Base-by-base conservation (phyloP, 2,888 invertebrate species). In the Leucophenga montana region DNA sequence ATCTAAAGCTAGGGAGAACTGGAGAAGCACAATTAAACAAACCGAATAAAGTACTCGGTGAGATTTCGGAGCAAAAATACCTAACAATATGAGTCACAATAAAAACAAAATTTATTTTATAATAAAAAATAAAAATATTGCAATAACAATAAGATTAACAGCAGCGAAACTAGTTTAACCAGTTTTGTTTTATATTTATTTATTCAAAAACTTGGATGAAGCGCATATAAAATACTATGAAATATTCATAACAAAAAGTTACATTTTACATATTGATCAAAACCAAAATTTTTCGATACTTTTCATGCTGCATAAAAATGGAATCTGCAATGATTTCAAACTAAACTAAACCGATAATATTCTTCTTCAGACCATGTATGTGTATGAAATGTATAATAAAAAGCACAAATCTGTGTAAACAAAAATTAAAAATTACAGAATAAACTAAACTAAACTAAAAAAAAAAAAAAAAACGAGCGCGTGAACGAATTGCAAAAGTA, bases 1-100 rank as follows among this genome's bases (percentile, higher is more conserved):
- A 14, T 27, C 39, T 39, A 11, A 39, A 39, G 39, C 39, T 39
- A 3, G 22, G 54, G 18, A 33, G 27, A 31, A 9, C n/a, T 57
- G 18, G 57, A 20, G 27, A 31, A 22, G 46, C 48, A 22, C 8
- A 61, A 61, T 61, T 61, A 61, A 61, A 39, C 39, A 61, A n/a
- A 39, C 13, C 62, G 39, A 14, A 48, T 48, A 48, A 53, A 53
- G 16, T n/a, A 9, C 53, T 20, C 8, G 16, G 20, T 14, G 3
- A 61, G 59, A 54, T 18, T 53, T 70, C 64, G 57, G 66, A 68
- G 18, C 44, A 54, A 75, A 85, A 82, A 83, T 85, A 73, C 81
- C 80, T 80, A 79, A 76, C 77, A 74, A 78, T 77, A 76, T 85
- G 84, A 85, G 83, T 85, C 85, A 85, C 85, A 83, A 79, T 77